phyloP scores from a whole-genome alignment of 2,113 vertebrate species.

The Apistogramma diplotaenia region DNA sequence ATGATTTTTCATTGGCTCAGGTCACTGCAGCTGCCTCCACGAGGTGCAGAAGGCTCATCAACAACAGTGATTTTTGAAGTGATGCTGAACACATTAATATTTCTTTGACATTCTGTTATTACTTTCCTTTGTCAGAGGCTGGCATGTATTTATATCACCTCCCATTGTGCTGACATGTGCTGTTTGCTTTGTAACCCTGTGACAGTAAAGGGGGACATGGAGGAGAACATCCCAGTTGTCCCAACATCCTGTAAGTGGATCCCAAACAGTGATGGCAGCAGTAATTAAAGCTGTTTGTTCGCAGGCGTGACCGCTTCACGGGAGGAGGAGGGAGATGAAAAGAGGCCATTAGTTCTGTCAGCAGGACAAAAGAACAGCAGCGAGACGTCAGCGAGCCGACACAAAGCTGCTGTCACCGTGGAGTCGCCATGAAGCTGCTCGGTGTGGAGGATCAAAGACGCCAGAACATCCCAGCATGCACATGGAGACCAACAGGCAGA shows the following conservation, averaged over 20 bases:
- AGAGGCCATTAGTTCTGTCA: slow-evolving; percentile 13
- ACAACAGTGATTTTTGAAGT: rapidly evolving
- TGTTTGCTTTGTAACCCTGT: too few relatives aligned
- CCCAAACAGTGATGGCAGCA: slow-evolving; percentile 1
- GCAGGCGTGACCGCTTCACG: neutral
- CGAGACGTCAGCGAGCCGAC: neutral
- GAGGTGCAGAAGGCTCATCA: neutral
- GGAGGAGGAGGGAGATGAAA: neutral
- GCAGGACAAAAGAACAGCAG: slow-evolving; percentile 1
- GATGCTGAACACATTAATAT: too few relatives aligned
- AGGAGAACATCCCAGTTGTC: neutral
- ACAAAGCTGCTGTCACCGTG: neutral
- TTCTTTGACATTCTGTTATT: neutral
- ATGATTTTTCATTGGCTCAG: neutral
- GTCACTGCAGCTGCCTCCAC: neutral
- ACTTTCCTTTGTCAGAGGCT: neutral
- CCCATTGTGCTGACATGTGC: too few relatives aligned
- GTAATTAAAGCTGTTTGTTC: slow-evolving; percentile 14
- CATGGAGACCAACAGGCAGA: rapidly evolving
- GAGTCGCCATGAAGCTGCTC: neutral
- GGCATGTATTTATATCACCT: neutral
- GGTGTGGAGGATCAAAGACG: neutral
- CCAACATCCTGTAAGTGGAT: neutral
- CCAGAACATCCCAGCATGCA: neutral
- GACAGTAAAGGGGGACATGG: neutral